Percentiles rank a stretch among this genome's conserved stretches.
Conservation (phyloP, 2,888 invertebrate species). For the Antheraea assamensis region DNA sequence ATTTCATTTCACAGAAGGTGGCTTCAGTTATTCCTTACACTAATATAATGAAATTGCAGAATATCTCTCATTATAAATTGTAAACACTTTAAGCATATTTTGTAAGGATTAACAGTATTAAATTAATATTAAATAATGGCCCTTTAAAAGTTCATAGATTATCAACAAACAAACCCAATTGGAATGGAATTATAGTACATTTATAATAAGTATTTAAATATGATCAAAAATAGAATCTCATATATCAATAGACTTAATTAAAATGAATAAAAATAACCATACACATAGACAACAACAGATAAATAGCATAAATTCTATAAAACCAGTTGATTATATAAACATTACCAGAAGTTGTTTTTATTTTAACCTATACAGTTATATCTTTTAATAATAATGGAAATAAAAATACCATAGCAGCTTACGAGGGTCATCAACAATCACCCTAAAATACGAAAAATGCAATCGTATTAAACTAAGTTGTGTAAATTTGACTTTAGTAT, state of each 20-base stretch:
- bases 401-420: background rate
- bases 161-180: background rate
- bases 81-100: no score
- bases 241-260: background rate
- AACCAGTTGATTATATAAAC: conserved; percentile 9
- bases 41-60: background rate
- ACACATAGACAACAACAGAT: background rate
- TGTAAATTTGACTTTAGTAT: conserved; percentile 12
- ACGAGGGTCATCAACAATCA: conserved; percentile 14
- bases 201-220: background rate
- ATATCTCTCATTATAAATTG: background rate
- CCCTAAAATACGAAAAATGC: background rate
- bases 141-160: background rate
- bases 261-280: background rate
- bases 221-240: background rate
- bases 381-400: background rate
- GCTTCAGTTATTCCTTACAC: background rate
- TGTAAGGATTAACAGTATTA: no score
- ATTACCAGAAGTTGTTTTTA: background rate
- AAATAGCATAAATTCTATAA: background rate
- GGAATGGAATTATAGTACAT: background rate
- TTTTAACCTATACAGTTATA: background rate
- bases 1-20: background rate
- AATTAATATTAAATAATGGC: no score
- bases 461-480: background rate